Percentiles rank a stretch among this genome's conserved stretches.
Evolutionary conservation across 2,797 vertebrate genomes (phyloP).

Genomic region (Uromys caudimaculatus): DNA sequence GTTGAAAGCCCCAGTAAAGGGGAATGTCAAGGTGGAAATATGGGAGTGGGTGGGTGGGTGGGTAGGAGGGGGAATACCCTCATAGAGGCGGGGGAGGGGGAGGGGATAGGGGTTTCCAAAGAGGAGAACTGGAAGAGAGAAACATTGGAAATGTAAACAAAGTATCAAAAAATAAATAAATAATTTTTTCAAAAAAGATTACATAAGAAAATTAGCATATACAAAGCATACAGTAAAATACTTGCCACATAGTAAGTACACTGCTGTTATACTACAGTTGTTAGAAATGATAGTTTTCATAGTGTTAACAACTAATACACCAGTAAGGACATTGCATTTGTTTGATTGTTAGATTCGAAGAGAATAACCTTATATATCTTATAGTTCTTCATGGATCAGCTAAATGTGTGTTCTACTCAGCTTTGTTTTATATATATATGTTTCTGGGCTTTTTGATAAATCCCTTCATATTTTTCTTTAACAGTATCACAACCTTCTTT

Average conservation of each 20-base stretch:
- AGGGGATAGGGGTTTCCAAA: too few species aligned
- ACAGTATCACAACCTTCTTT: background rate
- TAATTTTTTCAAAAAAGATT: too few species aligned
- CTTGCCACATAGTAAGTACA: background rate
- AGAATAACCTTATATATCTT: background rate
- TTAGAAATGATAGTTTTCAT: background rate
- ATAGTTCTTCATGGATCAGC: background rate
- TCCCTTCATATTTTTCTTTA: conserved; percentile 62
- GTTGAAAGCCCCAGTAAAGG: too few species aligned
- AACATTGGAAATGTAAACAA: too few species aligned
- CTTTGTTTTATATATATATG: conserved; percentile 37
- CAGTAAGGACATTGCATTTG: background rate
- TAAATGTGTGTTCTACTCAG: background rate
- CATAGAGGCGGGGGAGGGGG: too few species aligned
- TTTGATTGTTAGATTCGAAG: background rate
- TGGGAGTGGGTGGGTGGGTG: too few species aligned
- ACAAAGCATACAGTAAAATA: background rate
- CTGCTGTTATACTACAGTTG: background rate
- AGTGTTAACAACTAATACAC: background rate
- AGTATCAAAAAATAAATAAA: too few species aligned
- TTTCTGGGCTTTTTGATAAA: conserved; percentile 29
- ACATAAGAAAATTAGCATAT: background rate
- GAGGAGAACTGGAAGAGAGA: too few species aligned
- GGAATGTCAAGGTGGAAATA: too few species aligned
- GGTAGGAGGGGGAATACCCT: too few species aligned